phyloP scores from a whole-genome alignment of 2,113 vertebrate genomes.

The Monopterus albus region DNA sequence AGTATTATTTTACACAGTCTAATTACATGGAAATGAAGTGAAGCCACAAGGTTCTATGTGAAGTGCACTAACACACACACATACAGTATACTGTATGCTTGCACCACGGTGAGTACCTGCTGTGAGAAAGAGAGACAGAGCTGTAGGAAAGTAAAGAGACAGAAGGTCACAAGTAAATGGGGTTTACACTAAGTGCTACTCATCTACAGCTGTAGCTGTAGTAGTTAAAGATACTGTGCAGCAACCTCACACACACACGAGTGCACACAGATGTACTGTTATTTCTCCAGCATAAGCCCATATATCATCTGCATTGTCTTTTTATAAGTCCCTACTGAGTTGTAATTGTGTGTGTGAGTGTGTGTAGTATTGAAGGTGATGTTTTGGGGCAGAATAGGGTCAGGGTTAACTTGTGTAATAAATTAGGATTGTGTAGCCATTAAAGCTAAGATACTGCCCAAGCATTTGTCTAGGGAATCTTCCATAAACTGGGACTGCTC shows the following conservation, averaged over 20 bases:
- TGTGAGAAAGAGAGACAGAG: constrained; percentile 9
- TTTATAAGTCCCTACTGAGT: constrained; percentile 38
- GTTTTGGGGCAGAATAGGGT: constrained; percentile 30
- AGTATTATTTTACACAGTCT: constrained; percentile 95
- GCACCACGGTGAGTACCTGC: constrained; percentile 1
- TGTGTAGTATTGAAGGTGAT: constrained; percentile 21
- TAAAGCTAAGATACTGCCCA: constrained; percentile 26
- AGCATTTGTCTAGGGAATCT: constrained; percentile 36
- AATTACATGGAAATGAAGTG: constrained; percentile 94
- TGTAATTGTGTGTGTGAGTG: constrained; percentile 2
- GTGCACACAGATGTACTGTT: background rate
- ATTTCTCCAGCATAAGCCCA: constrained; percentile 14
- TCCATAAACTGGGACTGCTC: constrained; percentile 40
- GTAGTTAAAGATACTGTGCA: constrained; percentile 70
- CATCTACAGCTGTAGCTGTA: constrained; percentile 81
- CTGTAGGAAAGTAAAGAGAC: constrained; percentile 15
- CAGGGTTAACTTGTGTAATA: constrained; percentile 52
- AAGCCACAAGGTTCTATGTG: constrained; percentile 86
- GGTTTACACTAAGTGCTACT: constrained; percentile 82
- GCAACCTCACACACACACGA: constrained; percentile 2
- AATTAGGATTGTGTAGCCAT: constrained; percentile 50
- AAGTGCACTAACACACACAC: constrained; percentile 74
- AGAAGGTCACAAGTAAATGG: constrained; percentile 32
- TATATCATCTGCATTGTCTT: constrained; percentile 32
- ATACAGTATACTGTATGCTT: background rate